Evolutionary conservation across 1,140 invertebrate species (phyloP).

Genomic region (Cydia amplana): DNA sequence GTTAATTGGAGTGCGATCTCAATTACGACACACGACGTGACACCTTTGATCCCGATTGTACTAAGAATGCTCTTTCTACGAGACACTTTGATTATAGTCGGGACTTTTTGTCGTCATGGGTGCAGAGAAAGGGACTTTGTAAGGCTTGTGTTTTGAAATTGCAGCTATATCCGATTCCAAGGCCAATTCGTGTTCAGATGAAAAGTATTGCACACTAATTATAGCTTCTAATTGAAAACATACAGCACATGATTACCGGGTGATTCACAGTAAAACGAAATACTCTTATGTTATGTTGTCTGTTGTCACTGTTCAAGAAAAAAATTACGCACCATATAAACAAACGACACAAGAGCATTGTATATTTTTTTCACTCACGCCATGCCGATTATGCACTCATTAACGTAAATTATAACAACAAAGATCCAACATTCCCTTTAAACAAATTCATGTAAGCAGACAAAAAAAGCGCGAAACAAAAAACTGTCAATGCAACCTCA

Average conservation of each 20-base stretch:
- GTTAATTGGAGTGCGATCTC: constrained; percentile 73
- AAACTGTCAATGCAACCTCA: constrained; percentile 71
- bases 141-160: neutral
- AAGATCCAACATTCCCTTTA: constrained; percentile 16
- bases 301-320: neutral
- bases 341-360: neutral
- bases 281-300: too few species aligned
- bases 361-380: neutral
- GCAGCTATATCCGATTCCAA: constrained; percentile 10
- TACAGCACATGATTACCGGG: neutral
- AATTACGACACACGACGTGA: constrained; percentile 67
- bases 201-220: neutral
- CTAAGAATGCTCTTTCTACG: constrained; percentile 64
- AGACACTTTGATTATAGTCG: constrained; percentile 38
- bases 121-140: neutral
- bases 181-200: neutral
- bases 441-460: constrained; percentile 34
- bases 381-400: neutral
- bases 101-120: neutral
- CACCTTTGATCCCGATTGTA: constrained; percentile 59
- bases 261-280: too few species aligned
- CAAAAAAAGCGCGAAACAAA: constrained; percentile 55
- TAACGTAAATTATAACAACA: constrained; percentile 29
- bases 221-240: too few species aligned
- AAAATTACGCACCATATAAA: neutral